Conservation (phyloP, 2,888 invertebrate species). For the Ashinkailepas kermadecensis region DNA sequence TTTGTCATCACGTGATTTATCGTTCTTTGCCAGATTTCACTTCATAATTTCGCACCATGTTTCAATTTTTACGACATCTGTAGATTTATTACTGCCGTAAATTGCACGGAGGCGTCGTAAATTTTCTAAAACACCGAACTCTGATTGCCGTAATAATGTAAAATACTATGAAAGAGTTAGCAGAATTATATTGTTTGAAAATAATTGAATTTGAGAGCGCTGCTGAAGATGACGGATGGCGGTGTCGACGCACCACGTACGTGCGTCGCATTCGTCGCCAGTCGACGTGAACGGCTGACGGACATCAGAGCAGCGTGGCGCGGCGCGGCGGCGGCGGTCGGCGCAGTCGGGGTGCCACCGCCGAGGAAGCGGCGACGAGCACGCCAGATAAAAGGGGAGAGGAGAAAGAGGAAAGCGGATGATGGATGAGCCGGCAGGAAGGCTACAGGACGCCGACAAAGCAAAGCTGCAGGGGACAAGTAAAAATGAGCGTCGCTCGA, state of each 20-base stretch:
- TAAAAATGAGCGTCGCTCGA: constrained; percentile 6
- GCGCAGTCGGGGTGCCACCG: background rate
- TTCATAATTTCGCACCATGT: constrained; percentile 23
- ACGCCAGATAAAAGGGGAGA: constrained; percentile 18
- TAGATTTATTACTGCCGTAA: constrained; percentile 18
- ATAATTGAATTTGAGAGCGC: constrained; percentile 18
- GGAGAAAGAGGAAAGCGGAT: constrained; percentile 3
- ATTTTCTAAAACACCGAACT: constrained; percentile 20
- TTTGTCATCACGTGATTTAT: constrained; percentile 19
- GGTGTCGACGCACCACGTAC: background rate
- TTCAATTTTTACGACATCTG: constrained; percentile 21
- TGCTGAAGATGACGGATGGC: constrained; percentile 1
- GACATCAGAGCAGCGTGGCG: background rate
- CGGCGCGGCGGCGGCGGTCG: background rate
- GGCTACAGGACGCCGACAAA: constrained; percentile 20
- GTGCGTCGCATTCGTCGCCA: constrained; percentile 10
- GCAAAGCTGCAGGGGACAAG: constrained; percentile 21
- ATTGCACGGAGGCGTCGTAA: constrained; percentile 12
- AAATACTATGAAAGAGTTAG: constrained; percentile 21
- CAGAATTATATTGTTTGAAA: constrained; percentile 21
- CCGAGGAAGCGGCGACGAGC: constrained; percentile 17
- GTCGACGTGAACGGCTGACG: background rate
- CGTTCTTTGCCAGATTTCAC: constrained; percentile 15
- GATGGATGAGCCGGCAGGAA: constrained; percentile 17
- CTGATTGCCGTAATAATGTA: constrained; percentile 21